Evolutionary conservation across 2,888 invertebrate genomes (phyloP), one percentile per base, ranked within the genome.

Genomic region (Ectobius pallidus): DNA sequence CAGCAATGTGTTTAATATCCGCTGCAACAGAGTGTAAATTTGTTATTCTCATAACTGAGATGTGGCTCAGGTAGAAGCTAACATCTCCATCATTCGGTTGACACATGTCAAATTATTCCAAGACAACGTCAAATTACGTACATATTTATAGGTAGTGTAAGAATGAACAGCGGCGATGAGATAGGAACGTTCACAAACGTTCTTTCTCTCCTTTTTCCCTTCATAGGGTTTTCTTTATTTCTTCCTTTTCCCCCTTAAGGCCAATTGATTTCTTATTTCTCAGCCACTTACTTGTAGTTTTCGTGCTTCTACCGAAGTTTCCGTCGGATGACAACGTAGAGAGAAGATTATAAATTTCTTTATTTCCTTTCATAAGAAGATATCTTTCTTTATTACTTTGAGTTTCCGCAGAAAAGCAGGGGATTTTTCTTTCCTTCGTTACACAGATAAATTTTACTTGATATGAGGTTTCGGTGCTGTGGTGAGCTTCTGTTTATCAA

Each of bases 211-310:
- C 30, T 11, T 27, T 22, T 27, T 55, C n/a, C 27, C 2, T 58
- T 58, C 32, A 3, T 16, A 30, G 14, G 14, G 16, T n/a, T 25
- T 11, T 58, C 16, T 30, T 30, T 1, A 16, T 58, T 34, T 7
- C n/a, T 58, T n/a, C 30, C 32, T 11, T 55, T 46, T n/a, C 18
- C 46, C 46, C 18, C 46, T 11, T n/a, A 27, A 55, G 55, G 16
- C 55, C 55, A 55, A 55, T 55, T 55, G 55, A 55, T 55, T 55
- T 55, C 27, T 55, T 55, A 34, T 22, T 55, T 27, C 55, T 14
- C 27, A 55, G 55, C 55, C 30, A 58, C 14, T 58, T 58, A 18
- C 25, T 55, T 55, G 4, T 25, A 14, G 55, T 25, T 49, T 55
- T 22, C 18, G 16, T 55, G 55, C 2, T 25, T n/a, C 30, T n/a